Percentiles rank a stretch among this genome's conserved stretches.
phyloP scores from a whole-genome alignment of 1,140 invertebrate species.

The Heliconius melpomene region DNA sequence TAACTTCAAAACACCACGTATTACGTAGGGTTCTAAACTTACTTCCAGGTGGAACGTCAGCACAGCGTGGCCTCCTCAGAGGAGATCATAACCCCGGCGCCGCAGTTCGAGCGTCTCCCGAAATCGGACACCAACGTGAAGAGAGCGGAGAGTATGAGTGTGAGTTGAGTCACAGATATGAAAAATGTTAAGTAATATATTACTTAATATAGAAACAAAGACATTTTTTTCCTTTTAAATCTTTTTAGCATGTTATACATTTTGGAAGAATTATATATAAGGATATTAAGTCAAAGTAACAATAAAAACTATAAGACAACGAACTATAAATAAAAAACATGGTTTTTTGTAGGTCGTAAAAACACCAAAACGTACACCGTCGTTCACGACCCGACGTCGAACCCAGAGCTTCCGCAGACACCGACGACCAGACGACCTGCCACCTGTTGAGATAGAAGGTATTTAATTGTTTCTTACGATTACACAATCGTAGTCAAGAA shows the following conservation, averaged over 20 bases:
- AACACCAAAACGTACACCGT: slow-evolving; percentile 94
- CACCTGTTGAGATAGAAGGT: slow-evolving; percentile 95
- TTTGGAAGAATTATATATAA: no score
- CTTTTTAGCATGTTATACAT: no score
- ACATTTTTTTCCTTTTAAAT: no score
- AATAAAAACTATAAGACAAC: no score
- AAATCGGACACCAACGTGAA: slow-evolving; percentile 86
- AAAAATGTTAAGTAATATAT: no score
- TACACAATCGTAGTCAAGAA: no score
- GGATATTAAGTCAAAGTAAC: no score
- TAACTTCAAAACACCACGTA: no score
- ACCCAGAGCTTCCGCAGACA: slow-evolving; percentile 94
- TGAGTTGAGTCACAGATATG: slow-evolving; percentile 68
- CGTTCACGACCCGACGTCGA: slow-evolving; percentile 94
- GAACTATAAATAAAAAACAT: background rate
- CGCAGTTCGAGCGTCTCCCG: slow-evolving; percentile 87
- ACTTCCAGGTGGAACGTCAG: slow-evolving; percentile 59
- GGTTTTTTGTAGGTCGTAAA: slow-evolving; percentile 72
- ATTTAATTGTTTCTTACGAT: slow-evolving; percentile 6
- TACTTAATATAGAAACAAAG: no score
- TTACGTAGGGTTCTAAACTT: background rate
- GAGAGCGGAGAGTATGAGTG: slow-evolving; percentile 93
- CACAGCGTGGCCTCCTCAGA: slow-evolving; percentile 45
- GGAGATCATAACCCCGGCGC: slow-evolving; percentile 83
- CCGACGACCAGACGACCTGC: slow-evolving; percentile 87